These are phyloP conservation scores for Amphimedon queenslandica DNA, from an alignment of 37 sponge, comb jelly and placozoan genomes.

Conservation along the genomic window DNA sequence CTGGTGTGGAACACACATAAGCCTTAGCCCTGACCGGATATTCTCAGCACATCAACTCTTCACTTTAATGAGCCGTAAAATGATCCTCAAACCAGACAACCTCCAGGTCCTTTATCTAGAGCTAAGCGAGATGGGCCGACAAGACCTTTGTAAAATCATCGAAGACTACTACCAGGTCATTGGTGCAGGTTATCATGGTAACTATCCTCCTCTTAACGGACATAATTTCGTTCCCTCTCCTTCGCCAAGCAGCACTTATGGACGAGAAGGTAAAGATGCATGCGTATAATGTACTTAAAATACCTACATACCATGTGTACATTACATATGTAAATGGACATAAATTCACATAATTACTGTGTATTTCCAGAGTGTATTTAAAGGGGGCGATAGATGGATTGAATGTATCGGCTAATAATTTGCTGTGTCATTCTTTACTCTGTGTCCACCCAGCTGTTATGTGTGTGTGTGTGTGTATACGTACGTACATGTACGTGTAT, in stretches of 20 bases:
- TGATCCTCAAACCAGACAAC: constrained; percentile 22
- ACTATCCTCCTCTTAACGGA: neutral
- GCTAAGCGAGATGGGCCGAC: constrained; percentile 32
- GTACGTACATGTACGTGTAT: no score
- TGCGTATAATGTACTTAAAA: no score
- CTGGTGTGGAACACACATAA: neutral
- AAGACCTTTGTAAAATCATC: constrained; percentile 26
- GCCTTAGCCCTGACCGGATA: constrained; percentile 12
- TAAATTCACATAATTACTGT: no score
- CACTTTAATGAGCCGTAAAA: constrained; percentile 25
- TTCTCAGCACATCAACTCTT: constrained; percentile 52
- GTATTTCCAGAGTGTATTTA: no score
- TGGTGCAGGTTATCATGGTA: neutral
- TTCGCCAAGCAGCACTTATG: neutral
- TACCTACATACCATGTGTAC: no score
- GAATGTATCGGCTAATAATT: no score
- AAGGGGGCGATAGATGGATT: no score
- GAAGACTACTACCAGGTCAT: neutral
- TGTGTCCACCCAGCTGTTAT: no score
- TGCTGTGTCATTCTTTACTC: no score
- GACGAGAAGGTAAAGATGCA: no score
- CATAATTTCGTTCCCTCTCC: neutral
- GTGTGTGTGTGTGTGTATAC: no score
- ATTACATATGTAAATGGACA: no score
- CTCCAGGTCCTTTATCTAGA: constrained; percentile 17